phyloP scores from a whole-genome alignment of 2,888 invertebrate species.

The Sympetrum striolatum region DNA sequence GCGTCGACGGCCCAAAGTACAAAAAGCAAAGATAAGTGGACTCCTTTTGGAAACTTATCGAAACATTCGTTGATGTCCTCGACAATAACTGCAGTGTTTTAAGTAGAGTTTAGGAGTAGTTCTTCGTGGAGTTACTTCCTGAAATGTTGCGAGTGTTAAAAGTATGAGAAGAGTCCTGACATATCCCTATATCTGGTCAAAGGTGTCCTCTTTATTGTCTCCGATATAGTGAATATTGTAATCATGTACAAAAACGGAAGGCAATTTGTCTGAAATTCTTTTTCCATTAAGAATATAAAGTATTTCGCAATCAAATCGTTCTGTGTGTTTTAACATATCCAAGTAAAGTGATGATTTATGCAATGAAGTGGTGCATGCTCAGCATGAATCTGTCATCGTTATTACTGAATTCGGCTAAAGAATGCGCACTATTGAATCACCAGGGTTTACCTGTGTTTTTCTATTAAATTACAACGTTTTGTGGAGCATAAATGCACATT shows the following conservation, averaged over 20 bases:
- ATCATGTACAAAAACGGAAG: slow-evolving; percentile 12
- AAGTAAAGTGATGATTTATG: too few species aligned
- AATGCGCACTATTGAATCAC: too few species aligned
- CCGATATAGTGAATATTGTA: not conserved
- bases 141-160: not conserved
- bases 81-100: slow-evolving; percentile 18
- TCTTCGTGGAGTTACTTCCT: not conserved
- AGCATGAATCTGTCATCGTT: too few species aligned
- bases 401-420: too few species aligned
- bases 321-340: too few species aligned
- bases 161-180: slow-evolving; percentile 8
- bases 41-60: not conserved
- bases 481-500: too few species aligned
- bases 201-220: slow-evolving; percentile 25
- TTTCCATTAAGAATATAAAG: not conserved
- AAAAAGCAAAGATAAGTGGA: not conserved
- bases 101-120: not conserved
- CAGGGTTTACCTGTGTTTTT: too few species aligned
- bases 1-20: not conserved
- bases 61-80: slow-evolving; percentile 3
- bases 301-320: too few species aligned
- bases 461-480: too few species aligned
- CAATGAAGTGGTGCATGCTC: too few species aligned
- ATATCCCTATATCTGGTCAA: slow-evolving; percentile 37
- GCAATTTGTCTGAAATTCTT: not conserved